A percentile compares a stretch with the other conserved stretches of the same genome.
Evolutionary conservation across 1,140 invertebrate species (phyloP).

Genomic region (Halotydeus destructor): DNA sequence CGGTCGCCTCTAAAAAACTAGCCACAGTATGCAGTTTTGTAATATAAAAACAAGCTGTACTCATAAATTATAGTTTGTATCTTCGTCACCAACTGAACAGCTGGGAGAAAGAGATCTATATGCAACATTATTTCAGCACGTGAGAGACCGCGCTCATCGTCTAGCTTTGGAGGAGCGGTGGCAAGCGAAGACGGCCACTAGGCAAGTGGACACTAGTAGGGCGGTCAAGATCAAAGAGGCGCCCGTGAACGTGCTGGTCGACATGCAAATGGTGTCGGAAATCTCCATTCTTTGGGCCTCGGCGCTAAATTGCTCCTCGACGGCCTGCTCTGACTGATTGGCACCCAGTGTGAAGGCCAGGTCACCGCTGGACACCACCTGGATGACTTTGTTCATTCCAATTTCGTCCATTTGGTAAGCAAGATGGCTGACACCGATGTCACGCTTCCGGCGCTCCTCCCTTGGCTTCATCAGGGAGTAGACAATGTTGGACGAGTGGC

Average conservation of each 20-base stretch:
- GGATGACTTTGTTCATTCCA: constrained; percentile 24
- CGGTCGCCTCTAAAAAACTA: no score
- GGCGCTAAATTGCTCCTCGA: constrained; percentile 19
- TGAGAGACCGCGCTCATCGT: no score
- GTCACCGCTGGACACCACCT: constrained; percentile 61
- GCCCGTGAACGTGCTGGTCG: constrained; percentile 63
- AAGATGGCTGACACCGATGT: no score
- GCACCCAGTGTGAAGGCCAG: constrained; percentile 50
- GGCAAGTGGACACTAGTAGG: constrained; percentile 54
- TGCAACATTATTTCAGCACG: no score
- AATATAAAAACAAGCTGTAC: no score
- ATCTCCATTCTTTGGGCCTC: constrained; percentile 30
- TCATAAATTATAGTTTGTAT: no score
- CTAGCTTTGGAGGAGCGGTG: no score
- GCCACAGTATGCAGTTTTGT: no score
- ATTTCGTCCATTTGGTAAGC: constrained; percentile 16
- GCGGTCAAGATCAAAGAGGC: constrained; percentile 54
- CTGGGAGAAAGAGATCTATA: no score
- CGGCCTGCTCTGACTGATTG: constrained; percentile 22
- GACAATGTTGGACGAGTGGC: no score
- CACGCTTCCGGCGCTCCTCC: constrained; percentile 9
- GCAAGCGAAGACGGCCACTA: constrained; percentile 60
- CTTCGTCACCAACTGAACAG: no score
- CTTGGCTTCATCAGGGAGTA: constrained; percentile 10
- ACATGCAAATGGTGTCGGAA: constrained; percentile 63